Evolutionary conservation across 2,888 invertebrate genomes (phyloP), one percentile per base, ranked within the genome.

Genomic region (Brenthis hecate): DNA sequence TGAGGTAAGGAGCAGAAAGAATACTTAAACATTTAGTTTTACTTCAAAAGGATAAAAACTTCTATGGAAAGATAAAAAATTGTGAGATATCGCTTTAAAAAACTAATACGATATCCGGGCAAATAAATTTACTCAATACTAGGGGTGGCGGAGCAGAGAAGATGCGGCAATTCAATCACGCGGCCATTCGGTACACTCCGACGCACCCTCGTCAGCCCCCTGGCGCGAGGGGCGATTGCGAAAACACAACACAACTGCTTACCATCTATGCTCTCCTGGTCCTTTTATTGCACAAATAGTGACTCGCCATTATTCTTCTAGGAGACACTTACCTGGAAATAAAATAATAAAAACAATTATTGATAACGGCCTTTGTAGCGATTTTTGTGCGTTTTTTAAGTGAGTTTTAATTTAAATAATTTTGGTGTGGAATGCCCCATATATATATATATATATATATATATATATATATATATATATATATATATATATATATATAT

Each of bases 91-190:
- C 16, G 13, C 16, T 55, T 55, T 55, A 43, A 28, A 32, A 43
- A 61, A 50, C 54, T 19, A 19, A 54, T 55, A 48, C 19, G n/a
- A 66, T 36, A 66, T 61, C 68, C 13, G n/a, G 53, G 60, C 63
- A 32, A 69, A 68, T 80, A 84, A 84, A 85, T 85, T 84, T 85
- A 85, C 82, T 84, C 81, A 79, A 88, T 85, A 86, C 85, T 80
- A 85, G 77, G 80, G 78, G 81, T 78, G 81, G 77, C 78, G 81
- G 83, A 81, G 86, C 81, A 82, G 81, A 80, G 81, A 82, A 83
- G 84, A 87, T 86, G 85, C 81, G 84, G 83, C 85, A 84, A 86
- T 89, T 88, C 85, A 88, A 90, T 88, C 88, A 83, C 81, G 81
- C 79, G 81, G 79, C 84, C 81, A 86, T 87, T 87, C 84, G 79